A percentile compares a stretch with the other conserved stretches of the same genome.
Evolutionary conservation across 1,140 invertebrate species (phyloP).

Genomic region (Laodelphax striatellus): DNA sequence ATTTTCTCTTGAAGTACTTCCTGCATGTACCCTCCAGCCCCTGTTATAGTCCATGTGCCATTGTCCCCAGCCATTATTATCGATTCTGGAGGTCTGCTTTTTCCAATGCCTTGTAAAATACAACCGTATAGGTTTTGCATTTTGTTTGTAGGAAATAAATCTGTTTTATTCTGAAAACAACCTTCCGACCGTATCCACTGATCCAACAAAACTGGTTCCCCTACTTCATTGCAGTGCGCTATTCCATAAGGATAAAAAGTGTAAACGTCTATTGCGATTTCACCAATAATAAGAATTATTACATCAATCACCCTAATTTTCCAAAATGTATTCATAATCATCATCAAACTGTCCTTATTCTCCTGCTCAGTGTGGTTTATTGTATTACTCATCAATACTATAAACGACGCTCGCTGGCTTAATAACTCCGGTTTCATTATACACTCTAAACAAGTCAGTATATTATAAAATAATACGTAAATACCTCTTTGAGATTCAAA

Average conservation of each 20-base stretch:
- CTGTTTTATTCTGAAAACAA: background rate
- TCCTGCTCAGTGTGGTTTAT: too few relatives aligned
- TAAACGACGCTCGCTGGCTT: too few relatives aligned
- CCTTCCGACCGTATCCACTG: background rate
- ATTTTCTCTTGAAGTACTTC: background rate
- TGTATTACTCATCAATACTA: too few relatives aligned
- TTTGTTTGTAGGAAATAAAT: background rate
- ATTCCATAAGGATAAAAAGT: background rate
- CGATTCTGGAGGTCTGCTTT: constrained; percentile 1
- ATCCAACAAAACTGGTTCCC: background rate
- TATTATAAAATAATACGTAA: too few relatives aligned
- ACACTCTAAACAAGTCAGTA: too few relatives aligned
- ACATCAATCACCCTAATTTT: constrained; percentile 1
- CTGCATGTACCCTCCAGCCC: background rate
- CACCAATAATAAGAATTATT: background rate
- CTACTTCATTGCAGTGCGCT: background rate
- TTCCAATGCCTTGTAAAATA: background rate
- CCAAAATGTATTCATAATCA: background rate
- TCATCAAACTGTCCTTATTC: too few relatives aligned
- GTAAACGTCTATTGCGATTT: background rate
- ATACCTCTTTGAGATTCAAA: too few relatives aligned
- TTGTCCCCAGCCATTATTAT: background rate
- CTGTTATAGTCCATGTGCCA: background rate
- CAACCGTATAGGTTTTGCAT: background rate
- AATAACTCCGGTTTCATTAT: too few relatives aligned